Evolutionary conservation across 2,888 invertebrate genomes (phyloP), one percentile per base, ranked within the genome.

Genomic region (Hololepta plana): DNA sequence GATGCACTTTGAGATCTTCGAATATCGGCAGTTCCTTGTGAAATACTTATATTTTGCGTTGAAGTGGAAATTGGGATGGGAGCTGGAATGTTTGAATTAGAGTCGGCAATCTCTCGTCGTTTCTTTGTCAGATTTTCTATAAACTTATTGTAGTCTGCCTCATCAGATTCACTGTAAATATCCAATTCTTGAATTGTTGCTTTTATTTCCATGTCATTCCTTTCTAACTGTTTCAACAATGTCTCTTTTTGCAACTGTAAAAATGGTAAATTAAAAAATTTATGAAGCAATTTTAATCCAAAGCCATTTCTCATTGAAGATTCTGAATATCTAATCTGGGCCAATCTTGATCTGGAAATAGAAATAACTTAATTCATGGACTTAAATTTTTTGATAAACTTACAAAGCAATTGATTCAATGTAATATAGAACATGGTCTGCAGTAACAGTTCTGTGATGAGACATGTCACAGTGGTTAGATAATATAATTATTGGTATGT

Each of bases 391-490:
- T 8, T 7, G 4, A 15, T 14, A 35, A 36, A 49, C 49, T 49
- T 59, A 74, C 66, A 58, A 56, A 14, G 47, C 41, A 37, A 62
- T 48, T 15, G 69, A 64, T 38, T 79, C 76, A 29, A 79, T 67
- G 42, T 73, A 74, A 43, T 64, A 71, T 27, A 60, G 58, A 15
- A 76, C 70, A 44, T 73, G 71, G 49, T 80, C 79, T 11, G 66
- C 55, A 1, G 71, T 67, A 12, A 91, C 75, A 31, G 81, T 81
- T 27, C 91, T 62, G 48, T 95, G 91, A 54, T 91, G 91, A n/a
- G 84, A 74, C 88, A 93, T 90, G 52, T 95, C 95, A 47, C 88
- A 76, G 51, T 90, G 88, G 59, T 95, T 95, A 2, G 88, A 91
- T 24, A 95, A 62, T 16, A 93, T 72, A 28, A 95, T 68, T 6